Percentiles rank a stretch among this genome's conserved stretches.
These are phyloP conservation scores for Phylloscopus collybita DNA, from an alignment of 2,797 vertebrate genomes.

Conservation along the genomic window DNA sequence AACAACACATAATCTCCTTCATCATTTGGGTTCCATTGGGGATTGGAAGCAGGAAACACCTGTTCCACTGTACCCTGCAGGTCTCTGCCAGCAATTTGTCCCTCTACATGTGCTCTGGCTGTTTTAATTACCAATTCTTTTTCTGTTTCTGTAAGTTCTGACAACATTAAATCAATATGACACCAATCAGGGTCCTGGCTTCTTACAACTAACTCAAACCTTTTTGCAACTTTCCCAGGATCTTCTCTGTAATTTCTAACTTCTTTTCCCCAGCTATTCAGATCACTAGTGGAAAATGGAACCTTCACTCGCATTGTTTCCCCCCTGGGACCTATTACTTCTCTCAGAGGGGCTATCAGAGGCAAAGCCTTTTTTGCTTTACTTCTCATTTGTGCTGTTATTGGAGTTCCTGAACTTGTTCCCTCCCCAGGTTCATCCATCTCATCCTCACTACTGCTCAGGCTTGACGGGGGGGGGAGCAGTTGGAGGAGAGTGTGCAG, in stretches of 20 bases:
- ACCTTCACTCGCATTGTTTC: neutral
- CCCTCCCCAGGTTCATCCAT: neutral
- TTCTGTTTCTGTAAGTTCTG: neutral
- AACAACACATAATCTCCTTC: neutral
- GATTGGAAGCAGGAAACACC: neutral
- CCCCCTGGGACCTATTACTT: neutral
- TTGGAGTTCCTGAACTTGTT: neutral
- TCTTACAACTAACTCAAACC: neutral
- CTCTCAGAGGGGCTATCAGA: neutral
- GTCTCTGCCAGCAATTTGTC: neutral
- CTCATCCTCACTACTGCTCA: neutral
- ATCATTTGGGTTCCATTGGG: neutral
- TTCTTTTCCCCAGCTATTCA: neutral
- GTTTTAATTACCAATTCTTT: neutral
- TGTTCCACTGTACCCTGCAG: neutral
- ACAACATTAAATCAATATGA: neutral
- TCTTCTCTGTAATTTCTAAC: neutral
- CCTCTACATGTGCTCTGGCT: neutral
- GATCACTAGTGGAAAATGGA: neutral
- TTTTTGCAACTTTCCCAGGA: neutral
- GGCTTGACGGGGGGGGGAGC: neutral
- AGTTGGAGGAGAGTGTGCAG: neutral
- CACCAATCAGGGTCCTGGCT: neutral
- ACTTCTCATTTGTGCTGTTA: neutral
- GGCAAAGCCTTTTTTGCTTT: neutral